Evolutionary conservation across 2,888 invertebrate genomes (phyloP), one percentile per base, ranked within the genome.

Genomic region (Mesorhabditis spiculigera): DNA sequence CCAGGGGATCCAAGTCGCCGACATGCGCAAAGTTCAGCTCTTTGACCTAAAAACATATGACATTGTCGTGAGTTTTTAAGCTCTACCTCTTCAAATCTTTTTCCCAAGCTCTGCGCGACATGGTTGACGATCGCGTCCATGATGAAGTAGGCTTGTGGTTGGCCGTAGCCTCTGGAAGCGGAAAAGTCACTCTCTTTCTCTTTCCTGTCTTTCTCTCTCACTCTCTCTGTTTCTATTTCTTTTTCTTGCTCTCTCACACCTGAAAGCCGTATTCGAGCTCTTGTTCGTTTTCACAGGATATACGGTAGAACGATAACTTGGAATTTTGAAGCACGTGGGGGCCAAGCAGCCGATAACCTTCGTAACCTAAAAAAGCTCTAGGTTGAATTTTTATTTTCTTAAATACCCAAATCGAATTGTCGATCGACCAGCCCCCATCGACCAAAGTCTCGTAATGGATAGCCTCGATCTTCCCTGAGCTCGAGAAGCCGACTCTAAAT

Each of bases 111-210:
- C 45, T 89, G 88, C 0, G 94, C 93, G 13, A 94, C 89, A 75
- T 92, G 91, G 72, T 91, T 89, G 45, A 93, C 89, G 76, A 93
- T 91, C 77, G 89, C 90, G 87, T 95, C 95, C 0, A 90, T 91
- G 0, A 91, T 90, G 84, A 92, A 91, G 92, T 93, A 93, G 28
- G 91, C 93, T 86, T 94, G 94, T 0, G 94, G 94, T 0, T 91
- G 93, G 13, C 94, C 94, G 84, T 94, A 94, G 3, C 94, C 94
- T 81, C 95, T 69, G 45, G 71, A 75, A 0, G 28, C 13, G 28
- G 28, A 28, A 28, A 28, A 4, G 4, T n/a, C 28, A 67, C 28
- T 50, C 13, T 13, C n/a, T n/a, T n/a, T n/a, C n/a, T n/a, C n/a
- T n/a, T n/a, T n/a, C n/a, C n/a, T n/a, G n/a, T n/a, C n/a, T n/a